phyloP scores from a whole-genome alignment of 2,113 vertebrate genomes.

The Fukomys damarensis region DNA sequence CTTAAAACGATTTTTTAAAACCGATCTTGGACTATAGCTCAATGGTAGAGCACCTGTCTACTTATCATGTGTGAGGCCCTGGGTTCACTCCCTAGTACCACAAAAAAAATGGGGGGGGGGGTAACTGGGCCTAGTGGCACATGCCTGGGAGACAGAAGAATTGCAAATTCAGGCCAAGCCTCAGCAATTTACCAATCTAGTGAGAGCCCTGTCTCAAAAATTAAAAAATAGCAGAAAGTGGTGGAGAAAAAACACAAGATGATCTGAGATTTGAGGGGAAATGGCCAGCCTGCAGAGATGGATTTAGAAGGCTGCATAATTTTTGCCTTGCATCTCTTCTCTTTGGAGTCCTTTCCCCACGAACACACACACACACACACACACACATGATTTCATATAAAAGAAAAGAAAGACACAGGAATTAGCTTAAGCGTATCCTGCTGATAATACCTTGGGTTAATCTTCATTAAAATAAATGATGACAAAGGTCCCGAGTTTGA shows the following conservation, averaged over 20 bases:
- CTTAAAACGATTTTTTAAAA: background rate
- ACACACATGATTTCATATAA: background rate
- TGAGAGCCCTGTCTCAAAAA: background rate
- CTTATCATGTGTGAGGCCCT: background rate
- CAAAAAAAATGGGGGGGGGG: background rate
- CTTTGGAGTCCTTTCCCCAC: background rate
- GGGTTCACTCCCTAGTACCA: background rate
- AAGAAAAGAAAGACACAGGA: background rate
- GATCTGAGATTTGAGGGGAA: background rate
- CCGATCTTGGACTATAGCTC: background rate
- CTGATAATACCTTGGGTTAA: background rate
- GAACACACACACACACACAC: background rate
- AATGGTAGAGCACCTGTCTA: background rate
- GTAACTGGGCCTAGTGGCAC: background rate
- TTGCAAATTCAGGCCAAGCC: background rate
- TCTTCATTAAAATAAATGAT: background rate
- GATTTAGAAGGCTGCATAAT: background rate
- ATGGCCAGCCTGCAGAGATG: background rate
- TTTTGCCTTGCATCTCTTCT: background rate
- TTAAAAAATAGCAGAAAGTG: background rate
- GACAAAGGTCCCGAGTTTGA: no score
- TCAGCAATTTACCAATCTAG: background rate
- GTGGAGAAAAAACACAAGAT: background rate
- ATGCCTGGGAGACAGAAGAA: background rate
- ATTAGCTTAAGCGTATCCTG: background rate